These are phyloP conservation scores for Lycopodina hypogea DNA, from an alignment of 37 sponge, comb jelly and placozoan genomes.

Conservation along the genomic window DNA sequence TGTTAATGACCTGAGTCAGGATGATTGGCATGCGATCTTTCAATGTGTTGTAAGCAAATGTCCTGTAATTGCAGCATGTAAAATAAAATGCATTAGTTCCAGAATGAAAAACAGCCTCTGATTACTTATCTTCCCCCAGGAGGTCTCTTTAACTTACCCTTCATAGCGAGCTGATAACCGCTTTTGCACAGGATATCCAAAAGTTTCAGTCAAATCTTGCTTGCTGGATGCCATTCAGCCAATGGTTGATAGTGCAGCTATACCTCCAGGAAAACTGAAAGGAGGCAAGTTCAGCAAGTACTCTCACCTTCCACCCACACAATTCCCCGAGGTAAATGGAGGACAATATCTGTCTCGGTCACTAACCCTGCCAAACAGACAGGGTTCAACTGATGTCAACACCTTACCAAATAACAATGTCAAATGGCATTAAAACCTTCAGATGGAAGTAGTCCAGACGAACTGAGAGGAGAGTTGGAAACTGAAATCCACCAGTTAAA, in stretches of 20 bases:
- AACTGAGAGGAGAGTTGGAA: too few species aligned
- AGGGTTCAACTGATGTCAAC: too few species aligned
- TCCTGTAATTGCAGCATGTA: constrained; percentile 44
- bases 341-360: too few species aligned
- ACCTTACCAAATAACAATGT: too few species aligned
- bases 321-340: too few species aligned
- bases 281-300: too few species aligned
- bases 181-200: constrained; percentile 63
- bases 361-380: too few species aligned
- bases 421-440: too few species aligned
- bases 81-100: not conserved
- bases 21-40: constrained; percentile 89
- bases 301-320: too few species aligned
- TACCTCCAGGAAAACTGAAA: too few species aligned
- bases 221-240: constrained; percentile 1
- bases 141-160: constrained; percentile 46
- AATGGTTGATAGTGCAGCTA: too few species aligned
- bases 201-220: constrained; percentile 26
- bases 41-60: constrained; percentile 88
- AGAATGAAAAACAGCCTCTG: not conserved
- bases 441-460: too few species aligned
- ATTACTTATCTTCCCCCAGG: not conserved
- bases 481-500: constrained; percentile 18
- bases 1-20: constrained; percentile 86
- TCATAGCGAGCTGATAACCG: constrained; percentile 65